phyloP scores from a whole-genome alignment of 2,797 vertebrate species.

The Oreortyx pictus region DNA sequence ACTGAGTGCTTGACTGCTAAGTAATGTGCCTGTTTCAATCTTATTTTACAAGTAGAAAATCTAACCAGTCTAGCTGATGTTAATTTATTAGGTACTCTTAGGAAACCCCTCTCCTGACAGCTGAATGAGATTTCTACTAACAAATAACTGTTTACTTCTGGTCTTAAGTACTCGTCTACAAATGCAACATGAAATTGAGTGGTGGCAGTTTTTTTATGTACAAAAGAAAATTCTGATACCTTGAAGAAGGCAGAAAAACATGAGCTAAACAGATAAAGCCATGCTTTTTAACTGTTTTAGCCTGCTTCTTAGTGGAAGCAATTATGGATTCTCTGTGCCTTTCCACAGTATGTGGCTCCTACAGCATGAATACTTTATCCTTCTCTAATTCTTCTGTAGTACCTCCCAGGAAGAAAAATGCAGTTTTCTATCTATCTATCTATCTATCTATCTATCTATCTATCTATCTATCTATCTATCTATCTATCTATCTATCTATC shows the following conservation, averaged over 20 bases:
- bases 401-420: constrained; percentile 27
- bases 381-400: constrained; percentile 34
- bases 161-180: constrained; percentile 30
- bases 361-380: constrained; percentile 26
- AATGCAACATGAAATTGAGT: constrained; percentile 46
- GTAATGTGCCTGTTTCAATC: not conserved
- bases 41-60: constrained; percentile 2
- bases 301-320: not conserved
- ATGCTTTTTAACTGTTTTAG: constrained; percentile 35
- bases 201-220: constrained; percentile 10
- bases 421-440: not conserved
- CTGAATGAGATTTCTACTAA: constrained; percentile 50
- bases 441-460: not conserved
- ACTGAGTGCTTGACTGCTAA: not conserved
- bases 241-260: constrained; percentile 24
- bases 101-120: constrained; percentile 36
- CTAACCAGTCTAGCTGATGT: constrained; percentile 5
- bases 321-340: constrained; percentile 51
- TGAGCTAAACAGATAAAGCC: constrained; percentile 10
- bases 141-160: constrained; percentile 38
- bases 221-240: constrained; percentile 37
- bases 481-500: not conserved
- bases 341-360: constrained; percentile 54
- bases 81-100: constrained; percentile 58
- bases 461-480: too few species aligned